These are phyloP conservation scores for Enoplolaimus lenunculus DNA, from an alignment of 2,888 invertebrate genomes.

Conservation along the genomic window DNA sequence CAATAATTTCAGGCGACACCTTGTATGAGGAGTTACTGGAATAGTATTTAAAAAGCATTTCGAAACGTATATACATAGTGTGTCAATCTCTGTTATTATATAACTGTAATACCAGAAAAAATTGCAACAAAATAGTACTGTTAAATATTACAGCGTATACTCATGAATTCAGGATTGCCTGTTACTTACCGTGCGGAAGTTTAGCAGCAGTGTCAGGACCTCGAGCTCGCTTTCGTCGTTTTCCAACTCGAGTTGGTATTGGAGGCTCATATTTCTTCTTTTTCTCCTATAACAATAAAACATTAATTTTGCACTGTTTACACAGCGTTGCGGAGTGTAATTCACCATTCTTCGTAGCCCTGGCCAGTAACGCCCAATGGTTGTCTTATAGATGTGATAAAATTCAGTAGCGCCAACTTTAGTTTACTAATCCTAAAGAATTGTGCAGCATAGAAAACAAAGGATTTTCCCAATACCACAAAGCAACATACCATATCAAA, in stretches of 20 bases:
- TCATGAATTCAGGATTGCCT: too few relatives aligned
- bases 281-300: slow-evolving; percentile 53
- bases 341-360: neutral
- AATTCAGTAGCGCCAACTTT: too few relatives aligned
- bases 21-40: slow-evolving; percentile 82
- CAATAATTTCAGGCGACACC: slow-evolving; percentile 81
- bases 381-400: too few relatives aligned
- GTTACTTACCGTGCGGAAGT: slow-evolving; percentile 57
- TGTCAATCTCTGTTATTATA: too few relatives aligned
- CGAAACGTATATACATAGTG: too few relatives aligned
- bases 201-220: slow-evolving; percentile 97
- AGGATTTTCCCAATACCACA: too few relatives aligned
- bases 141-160: too few relatives aligned
- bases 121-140: too few relatives aligned
- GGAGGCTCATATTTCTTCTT: slow-evolving; percentile 99
- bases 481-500: too few relatives aligned
- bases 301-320: slow-evolving; percentile 3
- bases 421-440: too few relatives aligned
- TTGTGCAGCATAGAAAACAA: too few relatives aligned
- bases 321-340: neutral
- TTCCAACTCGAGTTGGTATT: slow-evolving; percentile 95
- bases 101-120: too few relatives aligned
- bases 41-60: slow-evolving; percentile 21
- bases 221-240: slow-evolving; percentile 55
- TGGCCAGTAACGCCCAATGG: neutral